Evolutionary conservation across 2,888 invertebrate species (phyloP), one percentile per base, ranked within the genome.

Genomic region (Xylocampa areola): DNA sequence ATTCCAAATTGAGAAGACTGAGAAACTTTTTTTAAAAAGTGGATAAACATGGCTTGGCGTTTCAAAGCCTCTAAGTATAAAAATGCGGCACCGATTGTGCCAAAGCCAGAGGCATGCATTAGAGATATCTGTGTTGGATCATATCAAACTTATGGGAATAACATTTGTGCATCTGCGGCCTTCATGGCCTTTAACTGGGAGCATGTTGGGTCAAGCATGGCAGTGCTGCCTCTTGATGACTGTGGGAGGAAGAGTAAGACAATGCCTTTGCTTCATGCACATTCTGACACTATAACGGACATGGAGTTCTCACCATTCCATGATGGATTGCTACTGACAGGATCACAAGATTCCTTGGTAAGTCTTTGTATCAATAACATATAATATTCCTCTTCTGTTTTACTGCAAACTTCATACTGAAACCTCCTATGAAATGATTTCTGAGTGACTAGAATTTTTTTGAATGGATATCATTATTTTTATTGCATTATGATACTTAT

Each of bases 31-130:
- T 79, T 53, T 37, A 57, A 64, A 75, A 85, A 87, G 85, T 90
- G 86, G 83, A 82, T 81, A 77, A 89, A 71, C 76, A 98, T 98
- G 98, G 97, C 98, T 91, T 98, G 98, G 97, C 95, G 98, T 92
- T 99, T 99, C 94, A 98, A 99, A 95, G 98, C 98, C 87, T 98
- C 98, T 66, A 99, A 99, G 92, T 99, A 98, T 93, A 99, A 99
- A 95, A 99, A 99, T 96, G 98, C 99, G 68, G 97, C 98, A 74
- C 98, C 99, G 35, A 98, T 98, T 83, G 97, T 98, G 82, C 98
- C 98, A 30, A 99, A 98, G 88, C 98, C 98, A 59, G 98, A 99
- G 95, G 97, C 97, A 72, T 96, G 97, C 94, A 95, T 97, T 72
- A 95, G 97, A 73, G 98, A 98, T 87, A 96, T 99, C 75, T 97